Evolutionary conservation across 2,797 vertebrate species (phyloP), one percentile per base, ranked within the genome.

Genomic region (Coregonus ussuriensis): DNA sequence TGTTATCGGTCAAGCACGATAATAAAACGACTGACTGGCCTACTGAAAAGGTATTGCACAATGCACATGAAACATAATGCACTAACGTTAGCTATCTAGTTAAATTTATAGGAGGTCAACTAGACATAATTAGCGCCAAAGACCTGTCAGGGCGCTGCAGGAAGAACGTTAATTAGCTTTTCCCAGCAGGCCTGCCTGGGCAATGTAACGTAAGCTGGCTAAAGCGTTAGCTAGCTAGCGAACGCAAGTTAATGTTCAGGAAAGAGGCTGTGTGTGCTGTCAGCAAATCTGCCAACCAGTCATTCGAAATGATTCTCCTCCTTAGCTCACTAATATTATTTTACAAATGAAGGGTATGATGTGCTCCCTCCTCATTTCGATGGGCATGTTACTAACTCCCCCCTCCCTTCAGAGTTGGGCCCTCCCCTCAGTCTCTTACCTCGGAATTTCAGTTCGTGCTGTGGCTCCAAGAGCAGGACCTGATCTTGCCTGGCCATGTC

Each of bases 401-500:
- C 82, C 80, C 79, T 81, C 83, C 63, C 73, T 81, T 78, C 31
- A 76, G 86, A 78, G 81, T 82, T 74, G 87, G 89, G 89, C 88
- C 90, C 91, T 91, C 92, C 91, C 86, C 83, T 88, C 85, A 83
- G 80, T 13, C 85, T 88, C 94, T 94, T 93, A 98, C 97, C 97
- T 98, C 96, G 93, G 93, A 99, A 99, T 94, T 96, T 97, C 88
- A 99, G 94, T 93, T 99, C 97, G 91, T 97, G 96, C 88, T 95
- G 96, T 84, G 97, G 97, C 91, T 98, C 96, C 85, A 98, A 93
- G 87, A 94, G 95, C 91, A 99, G 95, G 92, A 98, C 95, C 95
- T 98, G 97, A 93, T 98, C 97, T 90, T 94, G 93, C 95, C 97
- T 97, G 94, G 97, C 96, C 97, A 99, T 98, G 81, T 95, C 96